Conservation (phyloP, 2,113 vertebrate species). For the Sprattus sprattus region DNA sequence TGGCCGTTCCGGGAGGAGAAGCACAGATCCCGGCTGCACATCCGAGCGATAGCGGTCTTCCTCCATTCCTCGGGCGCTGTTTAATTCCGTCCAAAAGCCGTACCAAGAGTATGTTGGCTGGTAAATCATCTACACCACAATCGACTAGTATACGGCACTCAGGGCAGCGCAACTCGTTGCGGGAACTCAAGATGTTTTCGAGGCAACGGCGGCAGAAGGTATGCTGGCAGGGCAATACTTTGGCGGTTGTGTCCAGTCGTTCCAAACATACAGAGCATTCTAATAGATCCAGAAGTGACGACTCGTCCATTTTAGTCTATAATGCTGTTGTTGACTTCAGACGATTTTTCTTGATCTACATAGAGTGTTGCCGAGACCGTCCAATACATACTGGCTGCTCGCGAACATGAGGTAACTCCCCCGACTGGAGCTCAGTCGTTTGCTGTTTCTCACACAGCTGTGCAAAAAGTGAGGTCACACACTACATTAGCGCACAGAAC, state of each 20-base stretch:
- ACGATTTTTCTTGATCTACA: constrained; percentile 20
- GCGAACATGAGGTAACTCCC: constrained; percentile 13
- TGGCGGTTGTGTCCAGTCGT: constrained; percentile 91
- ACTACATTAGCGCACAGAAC: constrained; percentile 61
- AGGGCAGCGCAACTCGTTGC: constrained; percentile 91
- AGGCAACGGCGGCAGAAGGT: constrained; percentile 96
- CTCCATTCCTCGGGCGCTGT: constrained; percentile 78
- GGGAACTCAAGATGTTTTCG: constrained; percentile 91
- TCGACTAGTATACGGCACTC: constrained; percentile 94
- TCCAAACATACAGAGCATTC: constrained; percentile 96
- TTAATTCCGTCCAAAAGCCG: constrained; percentile 90
- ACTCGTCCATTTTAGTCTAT: constrained; percentile 87
- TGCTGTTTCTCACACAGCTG: constrained; percentile 61
- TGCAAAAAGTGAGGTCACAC: constrained; percentile 73
- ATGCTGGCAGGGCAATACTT: constrained; percentile 93
- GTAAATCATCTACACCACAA: constrained; percentile 91
- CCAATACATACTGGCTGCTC: constrained; percentile 35
- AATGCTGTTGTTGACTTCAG: not conserved
- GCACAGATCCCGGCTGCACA: constrained; percentile 69
- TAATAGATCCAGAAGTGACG: constrained; percentile 89
- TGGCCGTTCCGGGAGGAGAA: constrained; percentile 73
- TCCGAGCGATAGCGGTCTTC: constrained; percentile 66
- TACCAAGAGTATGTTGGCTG: constrained; percentile 90
- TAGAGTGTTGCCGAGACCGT: constrained; percentile 13
- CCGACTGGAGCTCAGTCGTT: not conserved